Base-by-base conservation (phyloP, 1,140 invertebrate genomes). In the Drosophila prosaltans region DNA sequence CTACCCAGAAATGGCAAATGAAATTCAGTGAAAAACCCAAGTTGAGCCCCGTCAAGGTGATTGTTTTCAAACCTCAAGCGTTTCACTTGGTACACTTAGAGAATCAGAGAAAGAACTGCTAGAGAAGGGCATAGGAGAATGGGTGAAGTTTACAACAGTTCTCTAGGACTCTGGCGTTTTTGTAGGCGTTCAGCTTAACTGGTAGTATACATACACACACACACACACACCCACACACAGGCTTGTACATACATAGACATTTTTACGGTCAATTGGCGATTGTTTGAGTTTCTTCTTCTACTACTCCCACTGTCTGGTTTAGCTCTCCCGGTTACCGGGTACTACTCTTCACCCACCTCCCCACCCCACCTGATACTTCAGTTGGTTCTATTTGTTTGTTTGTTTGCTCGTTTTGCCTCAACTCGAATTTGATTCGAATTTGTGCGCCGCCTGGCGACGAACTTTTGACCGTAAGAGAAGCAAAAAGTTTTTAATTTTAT, bases 401-500 rank as follows among this genome's bases (percentile, higher is more conserved):
- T 63, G 61, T 78, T 88, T 88, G 83, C 24, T 51, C 45, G 8
- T 51, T 51, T 51, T 51, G 45, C 45, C 70, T 43, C 84, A 88
- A 89, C 83, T 86, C 69, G 72, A 82, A 76, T 77, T 71, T 88
- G 77, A 73, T 88, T 69, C 75, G 75, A 74, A 40, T 58, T 62
- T 67, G 66, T 59, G 28, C 58, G 69, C 72, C 78, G 74, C 77
- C 74, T 85, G 76, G 80, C 79, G 78, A 73, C 76, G 73, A 88
- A 88, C 80, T 88, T 88, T 89, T 83, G 83, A 88, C 83, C 76
- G 59, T 48, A 62, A 28, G 62, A 67, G 61, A 55, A 51, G 71
- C n/a, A 65, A 59, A 82, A 88, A 88, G 84, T 89, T 88, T 89
- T 88, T 89, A 88, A 88, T 88, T 88, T 88, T 88, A 88, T 88